Base-by-base conservation (phyloP, 2,888 invertebrate genomes). In the Hypercompe scribonia region DNA sequence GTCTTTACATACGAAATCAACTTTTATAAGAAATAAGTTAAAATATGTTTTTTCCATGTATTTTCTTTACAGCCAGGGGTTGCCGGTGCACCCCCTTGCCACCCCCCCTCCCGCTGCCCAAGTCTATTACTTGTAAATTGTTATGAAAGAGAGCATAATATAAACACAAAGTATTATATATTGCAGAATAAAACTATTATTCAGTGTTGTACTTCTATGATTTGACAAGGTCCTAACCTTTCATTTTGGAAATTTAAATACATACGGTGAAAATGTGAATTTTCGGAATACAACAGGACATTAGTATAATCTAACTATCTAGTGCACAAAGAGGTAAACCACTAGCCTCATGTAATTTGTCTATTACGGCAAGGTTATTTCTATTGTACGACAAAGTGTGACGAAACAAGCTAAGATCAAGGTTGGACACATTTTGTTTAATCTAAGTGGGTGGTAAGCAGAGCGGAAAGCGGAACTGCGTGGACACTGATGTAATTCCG, bases 391-490 rank as follows among this genome's bases (percentile, higher is more conserved):
- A 84, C 81, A 75, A 80, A 83, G 78, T 83, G 80, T 84, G 82
- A 84, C 83, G 72, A 79, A 84, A 81, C 80, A 72, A 79, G 70
- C 75, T 79, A 82, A 83, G 86, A 87, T 86, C 89, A 89, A 89
- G 89, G 90, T 76, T 86, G 79, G 72, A 66, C 72, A 71, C 71
- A 74, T 81, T 84, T 77, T 79, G 81, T 84, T 76, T 79, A 78
- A 81, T 76, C 82, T 82, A 81, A 76, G 66, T 75, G 70, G 80
- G 83, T 85, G 83, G 54, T 79, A 89, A 89, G 83, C 90, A 89
- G 91, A 91, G 90, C 92, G 90, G 88, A 92, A 93, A 89, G 88
- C 88, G 88, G 84, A 86, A 89, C 89, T 81, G 70, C 70, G 68
- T 75, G 73, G 78, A 61, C 74, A n/a, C 68, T 72, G 67, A 71